Base-by-base conservation (phyloP, 1,140 invertebrate genomes). In the Gryon sp. region DNA sequence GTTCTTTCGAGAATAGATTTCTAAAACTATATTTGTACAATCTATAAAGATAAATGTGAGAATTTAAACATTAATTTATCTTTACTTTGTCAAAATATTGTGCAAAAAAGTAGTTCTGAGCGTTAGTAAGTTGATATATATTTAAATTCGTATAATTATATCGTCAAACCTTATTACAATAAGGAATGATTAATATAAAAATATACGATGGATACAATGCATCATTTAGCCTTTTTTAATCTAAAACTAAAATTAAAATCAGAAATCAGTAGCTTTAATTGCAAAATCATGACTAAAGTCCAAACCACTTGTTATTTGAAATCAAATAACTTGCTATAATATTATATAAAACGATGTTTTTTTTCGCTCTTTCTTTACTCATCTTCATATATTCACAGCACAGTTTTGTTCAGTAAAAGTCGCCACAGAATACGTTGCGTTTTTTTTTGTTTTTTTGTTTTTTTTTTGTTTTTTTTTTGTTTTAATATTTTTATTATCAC, bases 341-440 rank as follows among this genome's bases (percentile, higher is more conserved):
- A 52, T 20, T 45, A 60, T 18, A 43, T n/a, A 59, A 74, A 32
- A 68, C 32, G 16, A 62, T 68, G 46, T 53, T 63, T 40, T 18
- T 22, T 20, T 32, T 26, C 9, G 34, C 63, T 69, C 55, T 41
- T 62, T 12, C 24, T 41, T 63, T 63, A 36, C 53, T 60, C 59
- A 57, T 60, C 76, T 79, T 57, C 41, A 52, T 53, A 57, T 84
- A 84, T 80, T 84, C 83, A 86, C 81, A 86, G 82, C 83, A 85
- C 83, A 76, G 72, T 85, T 76, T 80, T 68, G 78, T 74, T 76
- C 53, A 75, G 70, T 75, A 75, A 75, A 75, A 52, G 59, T 74
- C 70, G 70, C 70, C 60, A 57, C 70, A 46, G 11, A 45, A 74
- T 59, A 65, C 70, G 52, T 74, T 65, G 45, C 60, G 12, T 46